These are phyloP conservation scores for Etheostoma spectabile DNA, from an alignment of 2,113 vertebrate species.

Conservation along the genomic window DNA sequence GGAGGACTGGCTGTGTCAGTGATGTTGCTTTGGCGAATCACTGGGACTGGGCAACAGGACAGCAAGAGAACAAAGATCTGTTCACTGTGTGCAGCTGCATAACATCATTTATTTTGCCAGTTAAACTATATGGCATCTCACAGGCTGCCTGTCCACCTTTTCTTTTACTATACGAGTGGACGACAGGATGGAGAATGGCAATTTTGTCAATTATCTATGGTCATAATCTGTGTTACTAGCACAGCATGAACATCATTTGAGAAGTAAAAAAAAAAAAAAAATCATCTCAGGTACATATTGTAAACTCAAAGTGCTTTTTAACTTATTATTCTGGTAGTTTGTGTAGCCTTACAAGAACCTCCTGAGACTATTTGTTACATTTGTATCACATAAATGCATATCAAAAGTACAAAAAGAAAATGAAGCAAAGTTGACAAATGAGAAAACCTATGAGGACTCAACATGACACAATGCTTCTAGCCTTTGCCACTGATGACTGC, in stretches of 20 bases:
- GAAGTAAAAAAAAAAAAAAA: slow-evolving; percentile 1
- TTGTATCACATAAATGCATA: slow-evolving; percentile 8
- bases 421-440: background rate
- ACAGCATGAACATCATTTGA: background rate
- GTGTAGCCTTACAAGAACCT: background rate
- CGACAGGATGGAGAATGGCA: slow-evolving; percentile 44
- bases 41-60: slow-evolving; percentile 45
- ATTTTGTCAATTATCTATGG: background rate
- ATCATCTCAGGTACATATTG: slow-evolving; percentile 14
- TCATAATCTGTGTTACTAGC: slow-evolving; percentile 1
- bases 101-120: slow-evolving; percentile 29
- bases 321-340: background rate
- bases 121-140: slow-evolving; percentile 32
- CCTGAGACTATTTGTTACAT: background rate
- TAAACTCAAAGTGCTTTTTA: slow-evolving; percentile 62
- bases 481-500: slow-evolving; percentile 20
- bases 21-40: slow-evolving; percentile 47
- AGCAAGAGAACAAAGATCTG: slow-evolving; percentile 46
- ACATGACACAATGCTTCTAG: slow-evolving; percentile 26
- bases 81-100: slow-evolving; percentile 52
- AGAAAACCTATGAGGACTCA: background rate
- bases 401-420: background rate
- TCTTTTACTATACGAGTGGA: slow-evolving; percentile 22
- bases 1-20: slow-evolving; percentile 48
- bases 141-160: slow-evolving; percentile 27